Base-by-base conservation (phyloP, 2,888 invertebrate species). In the Callyntrura sp. region DNA sequence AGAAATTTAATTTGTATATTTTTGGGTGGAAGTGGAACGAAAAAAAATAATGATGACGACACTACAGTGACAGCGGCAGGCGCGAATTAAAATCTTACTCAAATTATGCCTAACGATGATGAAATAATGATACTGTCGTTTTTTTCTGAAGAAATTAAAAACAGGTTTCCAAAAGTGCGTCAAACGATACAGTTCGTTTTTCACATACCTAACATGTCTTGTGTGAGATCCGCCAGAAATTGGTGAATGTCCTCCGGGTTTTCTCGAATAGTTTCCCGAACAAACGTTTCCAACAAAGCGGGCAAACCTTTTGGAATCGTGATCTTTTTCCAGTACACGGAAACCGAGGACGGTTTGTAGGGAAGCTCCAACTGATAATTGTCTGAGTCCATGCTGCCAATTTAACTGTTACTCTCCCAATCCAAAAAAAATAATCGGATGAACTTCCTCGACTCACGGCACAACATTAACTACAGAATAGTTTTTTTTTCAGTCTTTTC, bases 261-360 rank as follows among this genome's bases (percentile, higher is more conserved):
- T 45, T 91, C 86, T 14, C 91, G 90, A 20, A 91, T 91, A 0
- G 88, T 45, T 84, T 91, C 91, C 48, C 81, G 88, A 2, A 87
- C 90, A 57, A 90, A 89, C 20, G 86, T 89, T 79, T 92, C 92
- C 78, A 93, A 45, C 9, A 93, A n/a, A 11, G 85, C 90, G 5
- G 92, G 90, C 12, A 93, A 81, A 35, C 92, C 92, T 82, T 92
- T 91, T 0, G 92, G 92, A 81, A 93, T 90, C 0, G 87, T 60
- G 8, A 93, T 90, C 79, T 89, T 90, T 82, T 91, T 92, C 92
- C 92, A 92, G 55, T 81, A 91, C 0, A 88, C 65, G 3, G 85
- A 65, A 35, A 79, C 86, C 4, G 86, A 86, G 12, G 86, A 86
- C 11, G 86, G 68, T 6, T 35, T 79, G 23, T 86, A 86, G 1